Base-by-base conservation (phyloP, 2,888 invertebrate species). In the Acronicta leporina region DNA sequence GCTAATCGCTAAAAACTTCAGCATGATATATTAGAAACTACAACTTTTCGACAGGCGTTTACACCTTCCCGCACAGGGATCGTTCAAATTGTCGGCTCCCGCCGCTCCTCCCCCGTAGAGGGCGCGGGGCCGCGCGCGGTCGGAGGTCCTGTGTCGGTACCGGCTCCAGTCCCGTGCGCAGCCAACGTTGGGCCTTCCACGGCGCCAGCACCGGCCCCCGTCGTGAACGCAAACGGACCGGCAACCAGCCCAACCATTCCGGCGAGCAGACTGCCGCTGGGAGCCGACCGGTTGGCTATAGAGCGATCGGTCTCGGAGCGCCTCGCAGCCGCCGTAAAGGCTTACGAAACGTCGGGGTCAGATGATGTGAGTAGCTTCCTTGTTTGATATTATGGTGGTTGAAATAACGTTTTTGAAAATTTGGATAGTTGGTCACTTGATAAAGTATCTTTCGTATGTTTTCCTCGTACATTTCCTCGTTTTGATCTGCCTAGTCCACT, bases 291-390 rank as follows among this genome's bases (percentile, higher is more conserved):
- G 16, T 13, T 49, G 11, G 54, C 54, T 25, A 35, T 63, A 27
- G 45, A 84, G 7, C 83, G 84, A 56, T 63, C 84, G 16, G 73
- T 65, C 15, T 27, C 68, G 4, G 83, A 84, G 20, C 63, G 81
- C 0, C 69, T 82, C 13, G 35, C 54, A n/a, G 68, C 63, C 14
- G 62, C 71, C 14, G 53, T 64, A 1, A 46, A 55, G 11, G 70
- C 63, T 9, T 68, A 76, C 13, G 56, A 81, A 38, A 72, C 72
- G 10, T 80, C 83, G 38, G 81, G 84, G 9, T 83, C 85, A 0
- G 89, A 90, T 48, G 89, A 91, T 56, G 91, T 91, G 72, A 86
- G 87, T 84, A 61, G 51, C 50, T 6, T 44, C 41, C 43, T 56
- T 47, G 25, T 7, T 54, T 45, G 42, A 38, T 27, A 50, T 46